Conservation (phyloP, 2,888 invertebrate species). For the Zeuzera pyrina region DNA sequence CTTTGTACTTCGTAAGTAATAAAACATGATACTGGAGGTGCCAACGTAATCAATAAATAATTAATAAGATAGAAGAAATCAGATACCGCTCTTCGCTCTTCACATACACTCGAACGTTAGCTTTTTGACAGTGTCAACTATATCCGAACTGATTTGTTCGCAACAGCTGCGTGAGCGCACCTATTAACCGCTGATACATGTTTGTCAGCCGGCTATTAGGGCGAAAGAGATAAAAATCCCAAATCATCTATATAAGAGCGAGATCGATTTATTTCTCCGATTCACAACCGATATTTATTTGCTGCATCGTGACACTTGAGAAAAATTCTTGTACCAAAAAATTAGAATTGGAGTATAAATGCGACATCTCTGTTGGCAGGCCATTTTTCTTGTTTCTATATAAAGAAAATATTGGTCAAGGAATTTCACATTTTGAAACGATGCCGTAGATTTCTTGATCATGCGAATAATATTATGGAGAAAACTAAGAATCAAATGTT, state of each 20-base stretch:
- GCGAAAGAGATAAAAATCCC: slow-evolving; percentile 64
- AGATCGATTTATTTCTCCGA: slow-evolving; percentile 65
- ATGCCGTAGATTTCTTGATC: slow-evolving; percentile 5
- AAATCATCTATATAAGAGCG: slow-evolving; percentile 59
- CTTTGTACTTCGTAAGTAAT: no score
- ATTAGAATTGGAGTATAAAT: slow-evolving; percentile 54
- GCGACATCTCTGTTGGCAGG: slow-evolving; percentile 47
- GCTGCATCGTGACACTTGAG: slow-evolving; percentile 59
- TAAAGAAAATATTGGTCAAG: slow-evolving; percentile 60
- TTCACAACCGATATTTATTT: slow-evolving; percentile 63
- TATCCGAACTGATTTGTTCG: slow-evolving; percentile 72
- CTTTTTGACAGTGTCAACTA: slow-evolving; percentile 72
- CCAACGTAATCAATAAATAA: no score
- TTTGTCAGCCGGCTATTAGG: slow-evolving; percentile 73
- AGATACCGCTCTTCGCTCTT: slow-evolving; percentile 36
- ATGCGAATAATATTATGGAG: no score
- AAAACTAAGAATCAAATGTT: no score
- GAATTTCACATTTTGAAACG: slow-evolving; percentile 23
- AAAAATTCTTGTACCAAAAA: slow-evolving; percentile 61
- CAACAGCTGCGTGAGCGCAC: slow-evolving; percentile 70
- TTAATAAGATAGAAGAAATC: no score
- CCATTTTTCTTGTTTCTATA: slow-evolving; percentile 56
- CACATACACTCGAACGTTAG: slow-evolving; percentile 38
- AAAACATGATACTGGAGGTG: no score
- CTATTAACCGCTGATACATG: slow-evolving; percentile 74